phyloP scores from a whole-genome alignment of 2,113 vertebrate genomes.

The Nycticorax nycticorax region DNA sequence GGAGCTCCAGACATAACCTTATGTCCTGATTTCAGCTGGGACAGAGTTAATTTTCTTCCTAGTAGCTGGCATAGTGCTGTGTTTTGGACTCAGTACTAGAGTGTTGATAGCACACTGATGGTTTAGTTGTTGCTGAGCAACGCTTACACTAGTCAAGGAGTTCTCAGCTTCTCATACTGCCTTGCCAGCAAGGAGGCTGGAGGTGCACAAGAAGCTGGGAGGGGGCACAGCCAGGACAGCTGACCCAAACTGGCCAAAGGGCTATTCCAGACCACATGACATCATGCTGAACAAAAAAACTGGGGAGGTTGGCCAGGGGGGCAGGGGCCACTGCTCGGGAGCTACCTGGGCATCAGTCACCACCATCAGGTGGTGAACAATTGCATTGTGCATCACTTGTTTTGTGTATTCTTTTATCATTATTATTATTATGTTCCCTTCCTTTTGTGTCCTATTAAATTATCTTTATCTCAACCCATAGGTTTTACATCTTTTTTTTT shows the following conservation, averaged over 20 bases:
- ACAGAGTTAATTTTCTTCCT: not conserved
- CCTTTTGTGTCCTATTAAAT: not conserved
- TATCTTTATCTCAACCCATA: not conserved
- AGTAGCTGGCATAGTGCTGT: not conserved
- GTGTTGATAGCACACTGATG: not conserved
- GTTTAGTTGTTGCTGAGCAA: not conserved
- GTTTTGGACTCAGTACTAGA: not conserved
- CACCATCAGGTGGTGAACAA: not conserved
- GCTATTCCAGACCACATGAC: not conserved
- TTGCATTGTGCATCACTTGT: not conserved
- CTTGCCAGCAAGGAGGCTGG: not conserved
- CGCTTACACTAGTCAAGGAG: not conserved
- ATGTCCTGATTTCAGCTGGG: not conserved
- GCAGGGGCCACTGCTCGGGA: not conserved
- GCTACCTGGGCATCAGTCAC: not conserved
- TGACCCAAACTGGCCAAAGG: not conserved
- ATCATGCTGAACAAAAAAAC: not conserved
- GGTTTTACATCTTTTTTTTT: not conserved
- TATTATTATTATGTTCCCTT: not conserved
- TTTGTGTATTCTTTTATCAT: not conserved
- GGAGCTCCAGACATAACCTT: not conserved
- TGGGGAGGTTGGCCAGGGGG: not conserved
- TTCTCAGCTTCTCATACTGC: not conserved
- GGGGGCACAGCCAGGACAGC: not conserved
- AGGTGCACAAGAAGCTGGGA: not conserved